phyloP scores from a whole-genome alignment of 2,113 vertebrate species.

The Peromyscus leucopus region DNA sequence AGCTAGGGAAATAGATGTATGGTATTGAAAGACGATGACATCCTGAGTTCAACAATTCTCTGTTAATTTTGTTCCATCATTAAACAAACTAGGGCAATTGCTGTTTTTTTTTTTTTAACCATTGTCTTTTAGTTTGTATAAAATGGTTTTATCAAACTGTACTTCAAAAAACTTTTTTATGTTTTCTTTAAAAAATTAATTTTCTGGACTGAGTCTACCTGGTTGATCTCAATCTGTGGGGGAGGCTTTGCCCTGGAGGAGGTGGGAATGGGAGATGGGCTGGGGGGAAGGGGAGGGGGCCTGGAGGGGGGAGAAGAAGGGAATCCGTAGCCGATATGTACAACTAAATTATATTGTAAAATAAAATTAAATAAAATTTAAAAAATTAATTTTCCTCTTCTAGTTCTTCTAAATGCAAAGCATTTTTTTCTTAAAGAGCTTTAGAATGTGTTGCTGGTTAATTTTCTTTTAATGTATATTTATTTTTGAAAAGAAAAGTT shows the following conservation, averaged over 20 bases:
- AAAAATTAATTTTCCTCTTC: background rate
- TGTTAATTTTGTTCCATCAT: constrained; percentile 31
- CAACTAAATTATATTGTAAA: too few relatives aligned
- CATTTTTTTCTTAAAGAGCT: background rate
- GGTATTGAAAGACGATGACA: constrained; percentile 55
- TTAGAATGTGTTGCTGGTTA: constrained; percentile 18
- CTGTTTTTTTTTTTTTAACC: background rate
- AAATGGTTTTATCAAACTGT: background rate
- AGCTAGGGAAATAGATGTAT: background rate
- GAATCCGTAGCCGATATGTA: too few relatives aligned
- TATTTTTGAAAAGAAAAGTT: background rate
- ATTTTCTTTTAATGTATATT: background rate
- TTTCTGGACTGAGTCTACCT: background rate
- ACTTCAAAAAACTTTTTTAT: constrained; percentile 13
- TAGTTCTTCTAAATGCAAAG: background rate
- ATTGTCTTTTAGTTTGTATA: background rate
- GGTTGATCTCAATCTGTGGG: too few relatives aligned
- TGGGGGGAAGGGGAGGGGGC: too few relatives aligned
- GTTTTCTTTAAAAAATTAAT: background rate
- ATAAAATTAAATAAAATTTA: too few relatives aligned
- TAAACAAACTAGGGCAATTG: constrained; percentile 52
- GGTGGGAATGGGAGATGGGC: too few relatives aligned
- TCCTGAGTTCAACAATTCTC: constrained; percentile 41
- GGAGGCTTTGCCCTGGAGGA: too few relatives aligned
- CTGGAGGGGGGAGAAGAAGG: too few relatives aligned